phyloP scores from a whole-genome alignment of 2,113 vertebrate species.

The Larimichthys crocea region DNA sequence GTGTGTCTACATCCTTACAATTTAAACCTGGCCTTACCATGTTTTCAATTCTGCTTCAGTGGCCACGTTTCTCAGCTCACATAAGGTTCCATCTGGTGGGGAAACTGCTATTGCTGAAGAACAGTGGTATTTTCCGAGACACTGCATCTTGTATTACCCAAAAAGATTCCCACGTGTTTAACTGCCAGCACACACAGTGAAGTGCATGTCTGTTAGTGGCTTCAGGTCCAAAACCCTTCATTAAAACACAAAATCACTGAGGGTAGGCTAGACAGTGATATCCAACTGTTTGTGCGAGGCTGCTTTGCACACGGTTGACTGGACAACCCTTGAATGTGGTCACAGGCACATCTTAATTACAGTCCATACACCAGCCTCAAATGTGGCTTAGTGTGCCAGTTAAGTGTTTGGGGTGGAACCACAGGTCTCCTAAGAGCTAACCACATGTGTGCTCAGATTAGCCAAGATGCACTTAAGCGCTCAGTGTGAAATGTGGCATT shows the following conservation, averaged over 20 bases:
- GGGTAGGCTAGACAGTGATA: too few species aligned
- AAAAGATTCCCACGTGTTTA: neutral
- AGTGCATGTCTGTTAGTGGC: too few species aligned
- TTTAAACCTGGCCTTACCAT: neutral
- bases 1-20: neutral
- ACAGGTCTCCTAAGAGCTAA: neutral
- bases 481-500: neutral
- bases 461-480: neutral
- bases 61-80: conserved; percentile 3
- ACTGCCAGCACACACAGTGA: neutral
- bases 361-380: neutral
- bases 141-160: neutral
- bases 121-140: neutral
- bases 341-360: neutral
- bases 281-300: neutral
- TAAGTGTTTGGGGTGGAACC: neutral
- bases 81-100: neutral
- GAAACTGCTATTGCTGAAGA: neutral
- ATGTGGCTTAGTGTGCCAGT: neutral
- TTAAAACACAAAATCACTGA: neutral
- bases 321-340: neutral
- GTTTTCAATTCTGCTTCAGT: neutral
- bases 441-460: neutral
- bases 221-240: neutral
- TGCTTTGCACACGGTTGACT: neutral